These are phyloP conservation scores for Cryptocephalus moraei DNA, from an alignment of 2,888 invertebrate genomes.

Conservation along the genomic window DNA sequence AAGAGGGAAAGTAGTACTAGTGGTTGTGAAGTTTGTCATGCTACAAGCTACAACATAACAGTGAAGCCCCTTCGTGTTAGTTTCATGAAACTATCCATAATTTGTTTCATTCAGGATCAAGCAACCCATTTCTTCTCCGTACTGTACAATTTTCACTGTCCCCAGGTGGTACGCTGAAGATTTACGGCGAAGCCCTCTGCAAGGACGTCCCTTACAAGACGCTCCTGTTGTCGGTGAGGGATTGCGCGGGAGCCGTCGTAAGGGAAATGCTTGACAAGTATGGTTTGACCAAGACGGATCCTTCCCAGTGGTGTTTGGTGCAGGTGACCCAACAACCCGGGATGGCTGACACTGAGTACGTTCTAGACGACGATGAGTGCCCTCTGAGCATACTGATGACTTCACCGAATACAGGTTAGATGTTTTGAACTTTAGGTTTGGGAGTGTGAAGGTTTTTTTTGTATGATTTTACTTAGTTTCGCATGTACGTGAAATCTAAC, in stretches of 20 bases:
- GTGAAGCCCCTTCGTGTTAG: too few relatives aligned
- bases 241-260: slow-evolving; percentile 86
- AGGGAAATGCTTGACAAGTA: slow-evolving; percentile 96
- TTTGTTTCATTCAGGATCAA: too few relatives aligned
- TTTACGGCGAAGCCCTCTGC: slow-evolving; percentile 93
- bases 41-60: too few relatives aligned
- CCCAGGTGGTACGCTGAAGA: slow-evolving; percentile 75
- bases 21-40: too few relatives aligned
- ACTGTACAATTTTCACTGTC: slow-evolving; percentile 6
- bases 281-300: slow-evolving; percentile 82
- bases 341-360: slow-evolving; percentile 73
- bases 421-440: too few relatives aligned
- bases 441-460: too few relatives aligned
- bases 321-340: slow-evolving; percentile 59
- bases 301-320: slow-evolving; percentile 85
- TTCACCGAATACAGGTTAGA: slow-evolving; percentile 77
- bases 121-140: too few relatives aligned
- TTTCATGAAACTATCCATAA: too few relatives aligned
- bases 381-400: slow-evolving; percentile 90
- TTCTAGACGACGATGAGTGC: slow-evolving; percentile 95
- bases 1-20: too few relatives aligned
- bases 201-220: slow-evolving; percentile 99
- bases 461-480: too few relatives aligned
- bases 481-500: too few relatives aligned
- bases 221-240: slow-evolving; percentile 82